Evolutionary conservation across 2,113 vertebrate species (phyloP), one percentile per base, ranked within the genome.

Genomic region (Pholis gunnellus): DNA sequence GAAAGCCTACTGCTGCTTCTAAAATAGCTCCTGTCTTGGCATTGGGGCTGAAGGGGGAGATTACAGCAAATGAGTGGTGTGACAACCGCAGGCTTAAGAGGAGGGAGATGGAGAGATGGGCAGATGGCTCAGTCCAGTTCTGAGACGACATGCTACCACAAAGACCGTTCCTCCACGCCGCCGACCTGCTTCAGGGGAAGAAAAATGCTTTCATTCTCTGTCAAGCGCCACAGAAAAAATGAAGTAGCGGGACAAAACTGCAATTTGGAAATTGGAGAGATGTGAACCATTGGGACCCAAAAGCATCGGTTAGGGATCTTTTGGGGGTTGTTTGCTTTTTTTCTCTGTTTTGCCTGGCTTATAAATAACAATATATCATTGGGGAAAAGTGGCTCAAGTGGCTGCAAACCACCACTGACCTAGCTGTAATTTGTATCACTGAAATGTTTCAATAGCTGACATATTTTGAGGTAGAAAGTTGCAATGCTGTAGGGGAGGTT

Each of bases 281-380:
- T 81, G 82, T 84, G 82, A 87, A 83, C 88, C 84, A 46, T 82
- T 40, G 78, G 87, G 83, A 84, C 82, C 72, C 4, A 27, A 88
- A 93, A 89, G 78, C 83, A 77, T 76, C 0, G 79, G 82, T 85
- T 91, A 82, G 63, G 82, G 67, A 85, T 87, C 73, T 87, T 77
- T 83, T 77, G 38, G 48, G 57, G 75, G 67, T 65, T 72, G 74
- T 88, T 89, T 88, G 67, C 76, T 85, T 87, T 76, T 86, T 82
- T 83, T 59, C 48, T 70, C 52, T 84, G 78, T 88, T 88, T 83
- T 83, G 77, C 78, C 74, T 54, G 71, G 79, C 78, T 89, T 94
- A 95, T 92, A 95, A 94, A 95, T 94, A 94, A 94, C 90, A 93
- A 91, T 90, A 91, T 90, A 87, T 92, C 91, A 93, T 87, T 89